These are phyloP conservation scores for Lophotis ruficrista DNA, from an alignment of 2,113 vertebrate genomes.

Conservation along the genomic window DNA sequence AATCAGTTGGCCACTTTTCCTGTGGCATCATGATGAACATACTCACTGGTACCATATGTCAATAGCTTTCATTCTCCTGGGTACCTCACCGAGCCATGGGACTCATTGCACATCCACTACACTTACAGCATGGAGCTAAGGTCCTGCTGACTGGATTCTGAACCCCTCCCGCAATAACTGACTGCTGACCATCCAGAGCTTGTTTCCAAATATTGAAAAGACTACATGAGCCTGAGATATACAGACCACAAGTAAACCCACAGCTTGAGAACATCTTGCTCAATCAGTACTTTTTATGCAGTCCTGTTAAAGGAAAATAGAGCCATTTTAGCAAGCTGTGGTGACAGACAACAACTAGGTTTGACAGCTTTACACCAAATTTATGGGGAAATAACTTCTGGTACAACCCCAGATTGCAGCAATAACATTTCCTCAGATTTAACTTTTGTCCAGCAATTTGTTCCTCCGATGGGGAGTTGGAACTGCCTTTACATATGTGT, in stretches of 20 bases:
- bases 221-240: background rate
- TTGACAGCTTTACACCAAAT: background rate
- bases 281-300: background rate
- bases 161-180: background rate
- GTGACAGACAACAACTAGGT: background rate
- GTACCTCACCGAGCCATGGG: background rate
- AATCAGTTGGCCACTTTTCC: background rate
- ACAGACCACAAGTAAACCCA: background rate
- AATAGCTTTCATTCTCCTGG: background rate
- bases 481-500: background rate
- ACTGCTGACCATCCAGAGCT: background rate
- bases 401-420: background rate
- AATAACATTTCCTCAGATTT: background rate
- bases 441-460: background rate
- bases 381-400: background rate
- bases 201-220: background rate
- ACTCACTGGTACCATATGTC: background rate
- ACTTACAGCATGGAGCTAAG: background rate
- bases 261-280: background rate
- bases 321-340: background rate
- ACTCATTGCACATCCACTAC: background rate
- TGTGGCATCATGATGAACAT: background rate
- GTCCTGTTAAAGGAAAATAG: background rate
- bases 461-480: background rate
- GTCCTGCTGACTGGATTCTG: background rate